Evolutionary conservation across 2,113 vertebrate species (phyloP), one percentile per base, ranked within the genome.

Genomic region (Puntigrus tetrazona): DNA sequence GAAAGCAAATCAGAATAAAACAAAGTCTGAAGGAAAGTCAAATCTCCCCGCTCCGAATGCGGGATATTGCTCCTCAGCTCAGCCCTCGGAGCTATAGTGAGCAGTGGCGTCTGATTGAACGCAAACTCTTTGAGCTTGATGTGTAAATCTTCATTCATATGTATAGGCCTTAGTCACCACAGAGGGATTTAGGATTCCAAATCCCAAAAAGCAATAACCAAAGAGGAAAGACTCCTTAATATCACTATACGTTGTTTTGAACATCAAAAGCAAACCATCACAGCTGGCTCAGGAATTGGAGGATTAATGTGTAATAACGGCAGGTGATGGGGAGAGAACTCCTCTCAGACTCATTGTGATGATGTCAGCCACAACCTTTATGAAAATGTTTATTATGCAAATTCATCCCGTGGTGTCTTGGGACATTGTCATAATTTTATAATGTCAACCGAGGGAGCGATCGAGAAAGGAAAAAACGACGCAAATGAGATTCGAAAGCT

Each of bases 71-170:
- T 90, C 85, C 93, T 92, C 92, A 93, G 92, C 91, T 89, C 88
- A 92, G 90, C 92, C 91, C 92, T 89, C 89, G 91, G 90, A 89
- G 91, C 88, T 87, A 50, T 50, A 90, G 84, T 87, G 89, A 90
- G 91, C 88, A 78, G 90, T 78, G 86, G 85, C 34, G 85, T 91
- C 90, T 92, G 93, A 93, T 92, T 92, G 92, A 92, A 92, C 89
- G 90, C 91, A 20, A 72, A 43, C 87, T 91, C 91, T 85, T 86
- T 89, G 88, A 90, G 91, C 91, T 91, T 89, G 86, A 88, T 90
- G 90, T 88, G 90, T 90, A 91, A 92, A 92, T 92, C 91, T 91
- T 92, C 91, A 92, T 93, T 94, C 91, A 92, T 92, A 93, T 91
- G 91, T 92, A 92, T 92, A 91, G 92, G 93, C 92, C 92, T 91